Evolutionary conservation across 1,140 invertebrate species (phyloP), one percentile per base, ranked within the genome.

Genomic region (Bombus balteatus): DNA sequence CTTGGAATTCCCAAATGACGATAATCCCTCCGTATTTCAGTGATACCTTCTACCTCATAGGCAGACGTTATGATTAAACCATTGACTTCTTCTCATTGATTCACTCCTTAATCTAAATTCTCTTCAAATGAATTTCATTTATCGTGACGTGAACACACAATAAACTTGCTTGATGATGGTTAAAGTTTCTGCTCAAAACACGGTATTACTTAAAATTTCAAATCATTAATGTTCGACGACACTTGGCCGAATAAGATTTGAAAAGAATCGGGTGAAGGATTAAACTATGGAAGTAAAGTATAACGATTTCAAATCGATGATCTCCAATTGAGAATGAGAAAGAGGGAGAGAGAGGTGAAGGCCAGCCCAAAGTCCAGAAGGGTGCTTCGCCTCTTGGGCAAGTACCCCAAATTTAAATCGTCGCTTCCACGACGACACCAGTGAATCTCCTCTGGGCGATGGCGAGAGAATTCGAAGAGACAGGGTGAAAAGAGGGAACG

Each of bases 361-460:
- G 85, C 72, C 79, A 83, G 39, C 62, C 53, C 68, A 65, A 72
- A 79, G 47, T 78, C 81, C 73, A 62, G 39, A 62, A 87, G 87
- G 85, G 65, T 77, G 34, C 77, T 83, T 85, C 59, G 74, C 84
- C 88, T 68, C 78, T 70, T 79, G 89, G 59, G 70, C 79, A 79
- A 89, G 76, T 86, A 90, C 78, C 87, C 89, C 71, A 90, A 91
- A 91, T 91, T 91, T 90, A 90, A 91, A 90, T 91, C 84, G 90
- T 90, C 90, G 84, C 85, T 90, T 90, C 81, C 83, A 88, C 89
- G 87, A 88, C 90, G 88, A 87, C 76, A 88, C 86, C 86, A 83
- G 82, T 85, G 86, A 77, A 89, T 92, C 88, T 89, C 91, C 86
- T 91, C 85, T 81, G 59, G 83, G 85, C 84, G 90, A 90, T 90